Conservation (phyloP, 2,113 vertebrate genomes). For the Physeter macrocephalus region DNA sequence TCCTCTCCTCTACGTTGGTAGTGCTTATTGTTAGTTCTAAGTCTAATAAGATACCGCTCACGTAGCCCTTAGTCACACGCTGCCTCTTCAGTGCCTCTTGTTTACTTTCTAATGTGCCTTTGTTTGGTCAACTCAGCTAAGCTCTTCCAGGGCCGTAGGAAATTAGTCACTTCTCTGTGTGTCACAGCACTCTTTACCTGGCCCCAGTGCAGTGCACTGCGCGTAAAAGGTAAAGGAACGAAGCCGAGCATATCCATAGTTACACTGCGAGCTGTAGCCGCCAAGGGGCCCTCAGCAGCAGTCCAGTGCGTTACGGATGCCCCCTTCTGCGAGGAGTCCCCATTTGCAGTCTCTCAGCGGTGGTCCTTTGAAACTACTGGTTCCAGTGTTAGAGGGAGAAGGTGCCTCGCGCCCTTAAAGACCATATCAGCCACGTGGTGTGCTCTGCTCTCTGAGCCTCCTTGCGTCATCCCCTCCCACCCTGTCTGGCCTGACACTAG, state of each 20-base stretch:
- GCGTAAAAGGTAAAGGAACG: not conserved
- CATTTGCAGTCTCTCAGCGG: not conserved
- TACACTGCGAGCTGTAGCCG: not conserved
- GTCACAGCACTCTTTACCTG: not conserved
- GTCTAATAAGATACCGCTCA: not conserved
- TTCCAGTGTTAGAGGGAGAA: not conserved
- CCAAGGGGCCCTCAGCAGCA: not conserved
- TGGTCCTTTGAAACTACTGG: not conserved
- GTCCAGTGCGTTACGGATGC: rapidly evolving
- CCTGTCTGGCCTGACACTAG: not conserved
- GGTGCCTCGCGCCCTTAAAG: not conserved
- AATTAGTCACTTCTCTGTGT: not conserved
- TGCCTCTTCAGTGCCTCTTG: not conserved
- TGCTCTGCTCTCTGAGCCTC: not conserved
- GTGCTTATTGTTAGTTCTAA: not conserved
- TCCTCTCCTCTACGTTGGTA: not conserved
- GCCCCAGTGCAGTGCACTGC: not conserved
- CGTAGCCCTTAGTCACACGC: not conserved
- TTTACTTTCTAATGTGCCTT: not conserved
- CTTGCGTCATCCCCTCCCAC: not conserved
- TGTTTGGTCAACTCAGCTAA: not conserved
- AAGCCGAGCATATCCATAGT: not conserved
- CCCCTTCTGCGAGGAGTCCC: not conserved
- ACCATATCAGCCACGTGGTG: rapidly evolving
- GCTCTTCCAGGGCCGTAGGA: not conserved